Evolutionary conservation across 1,140 invertebrate genomes (phyloP).

Genomic region (Polyergus mexicanus): DNA sequence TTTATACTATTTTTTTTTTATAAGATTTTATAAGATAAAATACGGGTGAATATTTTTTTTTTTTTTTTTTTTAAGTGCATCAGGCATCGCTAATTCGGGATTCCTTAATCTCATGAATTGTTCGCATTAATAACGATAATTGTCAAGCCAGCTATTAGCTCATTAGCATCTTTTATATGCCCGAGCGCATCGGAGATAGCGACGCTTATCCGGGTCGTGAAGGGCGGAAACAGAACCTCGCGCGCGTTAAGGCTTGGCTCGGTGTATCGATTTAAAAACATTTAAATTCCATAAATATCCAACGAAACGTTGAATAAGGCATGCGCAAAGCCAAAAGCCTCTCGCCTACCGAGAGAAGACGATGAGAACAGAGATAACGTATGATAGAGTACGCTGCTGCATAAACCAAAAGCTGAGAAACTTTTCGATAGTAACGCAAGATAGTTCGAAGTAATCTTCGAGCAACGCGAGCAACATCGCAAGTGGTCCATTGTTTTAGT

Average conservation of each 20-base stretch:
- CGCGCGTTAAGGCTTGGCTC: slow-evolving; percentile 67
- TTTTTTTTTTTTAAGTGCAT: slow-evolving; percentile 60
- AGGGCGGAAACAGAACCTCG: slow-evolving; percentile 45
- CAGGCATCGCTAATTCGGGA: slow-evolving; percentile 67
- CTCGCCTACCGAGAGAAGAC: slow-evolving; percentile 62
- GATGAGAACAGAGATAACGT: slow-evolving; percentile 68
- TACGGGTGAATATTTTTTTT: slow-evolving; percentile 11
- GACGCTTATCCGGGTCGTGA: slow-evolving; percentile 60
- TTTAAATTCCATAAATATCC: slow-evolving; percentile 80
- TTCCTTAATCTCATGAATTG: slow-evolving; percentile 31
- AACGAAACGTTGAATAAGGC: slow-evolving; percentile 78
- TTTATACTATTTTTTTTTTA: too few relatives aligned
- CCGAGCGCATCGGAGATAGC: not conserved
- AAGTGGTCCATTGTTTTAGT: slow-evolving; percentile 21
- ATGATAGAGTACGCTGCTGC: slow-evolving; percentile 71
- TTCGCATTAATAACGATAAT: slow-evolving; percentile 73
- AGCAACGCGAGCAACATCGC: slow-evolving; percentile 26
- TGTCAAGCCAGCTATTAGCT: slow-evolving; percentile 69
- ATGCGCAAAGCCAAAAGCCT: slow-evolving; percentile 70
- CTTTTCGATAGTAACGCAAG: slow-evolving; percentile 72
- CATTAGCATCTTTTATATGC: slow-evolving; percentile 62
- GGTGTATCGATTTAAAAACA: slow-evolving; percentile 79
- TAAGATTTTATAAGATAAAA: not conserved
- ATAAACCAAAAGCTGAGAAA: slow-evolving; percentile 74
- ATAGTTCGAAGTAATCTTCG: slow-evolving; percentile 67